Percentiles rank a stretch among this genome's conserved stretches.
Evolutionary conservation across 2,888 invertebrate genomes (phyloP).

Genomic region (Pammene aurita): DNA sequence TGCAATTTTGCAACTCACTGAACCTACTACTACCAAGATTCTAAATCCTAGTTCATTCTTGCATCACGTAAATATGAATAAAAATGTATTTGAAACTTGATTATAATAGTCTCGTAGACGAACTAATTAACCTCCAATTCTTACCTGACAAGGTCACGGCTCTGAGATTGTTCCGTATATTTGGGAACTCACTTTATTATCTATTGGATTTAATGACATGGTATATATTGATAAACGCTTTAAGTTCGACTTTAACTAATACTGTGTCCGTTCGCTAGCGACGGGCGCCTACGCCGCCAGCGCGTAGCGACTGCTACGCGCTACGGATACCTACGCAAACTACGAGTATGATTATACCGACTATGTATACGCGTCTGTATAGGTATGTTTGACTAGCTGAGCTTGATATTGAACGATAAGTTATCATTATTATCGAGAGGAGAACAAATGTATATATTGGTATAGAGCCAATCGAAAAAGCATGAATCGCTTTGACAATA

Average conservation of each 20-base stretch:
- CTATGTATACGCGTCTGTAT: not conserved
- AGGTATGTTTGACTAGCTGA: slow-evolving; percentile 18
- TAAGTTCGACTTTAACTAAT: not conserved
- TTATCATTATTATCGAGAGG: not conserved
- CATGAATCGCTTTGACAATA: not conserved
- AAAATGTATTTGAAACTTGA: not conserved
- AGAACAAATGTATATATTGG: not conserved
- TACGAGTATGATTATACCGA: not conserved
- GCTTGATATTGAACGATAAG: not conserved
- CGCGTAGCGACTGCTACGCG: slow-evolving; percentile 70
- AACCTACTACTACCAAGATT: not conserved
- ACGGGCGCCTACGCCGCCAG: slow-evolving; percentile 54
- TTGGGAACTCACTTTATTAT: slow-evolving; percentile 3
- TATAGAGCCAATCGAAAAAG: not conserved
- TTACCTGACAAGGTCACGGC: slow-evolving; percentile 1
- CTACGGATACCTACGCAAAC: slow-evolving; percentile 49
- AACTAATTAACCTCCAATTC: not conserved
- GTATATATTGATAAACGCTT: not conserved
- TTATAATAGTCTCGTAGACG: not conserved
- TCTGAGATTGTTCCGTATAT: not conserved
- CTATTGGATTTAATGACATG: not conserved
- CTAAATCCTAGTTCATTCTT: not conserved
- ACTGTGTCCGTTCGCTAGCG: not conserved
- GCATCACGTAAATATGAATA: not conserved
- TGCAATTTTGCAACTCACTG: too few relatives aligned